phyloP scores from a whole-genome alignment of 2,888 invertebrate genomes.

The Lasius platythorax region DNA sequence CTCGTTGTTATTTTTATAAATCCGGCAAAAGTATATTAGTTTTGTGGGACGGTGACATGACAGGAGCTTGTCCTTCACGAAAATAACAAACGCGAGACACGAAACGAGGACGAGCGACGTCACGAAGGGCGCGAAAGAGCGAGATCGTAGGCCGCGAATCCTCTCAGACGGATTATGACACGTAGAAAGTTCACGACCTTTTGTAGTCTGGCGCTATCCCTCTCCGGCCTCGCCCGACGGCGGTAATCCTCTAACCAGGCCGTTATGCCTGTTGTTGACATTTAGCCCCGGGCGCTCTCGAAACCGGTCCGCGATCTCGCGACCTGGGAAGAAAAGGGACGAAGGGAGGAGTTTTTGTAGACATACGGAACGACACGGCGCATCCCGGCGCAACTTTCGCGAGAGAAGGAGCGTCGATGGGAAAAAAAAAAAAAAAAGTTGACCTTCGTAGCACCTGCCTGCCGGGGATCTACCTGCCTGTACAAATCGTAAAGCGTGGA shows the following conservation, averaged over 20 bases:
- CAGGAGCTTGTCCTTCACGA: constrained; percentile 1
- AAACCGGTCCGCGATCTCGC: constrained; percentile 77
- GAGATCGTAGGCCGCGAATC: constrained; percentile 67
- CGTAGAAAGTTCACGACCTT: constrained; percentile 84
- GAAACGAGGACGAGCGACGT: constrained; percentile 32
- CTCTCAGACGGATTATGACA: constrained; percentile 83
- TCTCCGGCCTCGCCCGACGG: constrained; percentile 60
- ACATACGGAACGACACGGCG: constrained; percentile 48
- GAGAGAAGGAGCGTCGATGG: constrained; percentile 54
- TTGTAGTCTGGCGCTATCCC: constrained; percentile 79
- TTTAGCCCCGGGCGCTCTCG: constrained; percentile 80
- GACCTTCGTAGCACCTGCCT: constrained; percentile 71
- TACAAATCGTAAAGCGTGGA: constrained; percentile 17
- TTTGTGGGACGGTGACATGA: background rate
- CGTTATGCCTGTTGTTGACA: constrained; percentile 83
- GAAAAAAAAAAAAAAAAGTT: constrained; percentile 70
- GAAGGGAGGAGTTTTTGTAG: constrained; percentile 54
- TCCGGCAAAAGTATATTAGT: background rate
- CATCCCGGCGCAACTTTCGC: constrained; percentile 16
- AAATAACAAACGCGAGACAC: constrained; percentile 26
- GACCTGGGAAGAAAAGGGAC: constrained; percentile 29
- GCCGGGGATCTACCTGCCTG: constrained; percentile 66
- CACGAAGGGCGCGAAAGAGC: constrained; percentile 49
- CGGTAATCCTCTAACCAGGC: constrained; percentile 76
- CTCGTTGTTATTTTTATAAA: background rate